Conservation (phyloP, 2,888 invertebrate genomes). For the Balanococcus diminutus region DNA sequence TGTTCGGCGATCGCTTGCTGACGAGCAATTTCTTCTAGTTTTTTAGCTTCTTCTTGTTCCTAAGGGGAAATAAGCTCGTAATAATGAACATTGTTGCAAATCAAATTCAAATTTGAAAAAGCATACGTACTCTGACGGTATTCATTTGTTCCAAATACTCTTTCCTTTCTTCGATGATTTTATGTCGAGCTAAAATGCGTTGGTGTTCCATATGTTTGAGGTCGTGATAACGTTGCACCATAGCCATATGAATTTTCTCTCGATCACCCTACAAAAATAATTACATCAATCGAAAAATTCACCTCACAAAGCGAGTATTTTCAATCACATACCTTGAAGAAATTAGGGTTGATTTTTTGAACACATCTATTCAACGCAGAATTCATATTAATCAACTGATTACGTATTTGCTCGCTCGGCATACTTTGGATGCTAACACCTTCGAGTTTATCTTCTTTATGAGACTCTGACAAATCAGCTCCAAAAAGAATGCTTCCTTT, state of each 20-base stretch:
- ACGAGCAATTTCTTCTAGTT: slow-evolving; percentile 65
- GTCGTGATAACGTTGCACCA: slow-evolving; percentile 83
- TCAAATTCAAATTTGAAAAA: background rate
- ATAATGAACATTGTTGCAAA: background rate
- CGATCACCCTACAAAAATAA: slow-evolving; percentile 56
- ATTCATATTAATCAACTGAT: slow-evolving; percentile 88
- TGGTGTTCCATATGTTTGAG: slow-evolving; percentile 86
- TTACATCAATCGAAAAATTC: slow-evolving; percentile 48
- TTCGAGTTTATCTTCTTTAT: slow-evolving; percentile 90
- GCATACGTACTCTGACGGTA: slow-evolving; percentile 61
- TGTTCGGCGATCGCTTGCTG: slow-evolving; percentile 84
- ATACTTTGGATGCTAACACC: slow-evolving; percentile 90
- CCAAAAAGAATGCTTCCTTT: slow-evolving; percentile 87
- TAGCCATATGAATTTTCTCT: slow-evolving; percentile 66
- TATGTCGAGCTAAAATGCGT: slow-evolving; percentile 86
- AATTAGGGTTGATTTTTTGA: slow-evolving; percentile 79
- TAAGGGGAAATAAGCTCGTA: too few species aligned
- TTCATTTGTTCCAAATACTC: slow-evolving; percentile 90
- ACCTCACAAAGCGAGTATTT: background rate
- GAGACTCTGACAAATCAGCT: slow-evolving; percentile 88
- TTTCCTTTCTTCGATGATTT: slow-evolving; percentile 96
- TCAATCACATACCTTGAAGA: slow-evolving; percentile 65
- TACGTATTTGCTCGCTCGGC: slow-evolving; percentile 92
- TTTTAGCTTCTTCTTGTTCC: slow-evolving; percentile 77
- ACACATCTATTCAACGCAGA: slow-evolving; percentile 78